phyloP scores from a whole-genome alignment of 2,113 vertebrate genomes.

The Phycodurus eques region DNA sequence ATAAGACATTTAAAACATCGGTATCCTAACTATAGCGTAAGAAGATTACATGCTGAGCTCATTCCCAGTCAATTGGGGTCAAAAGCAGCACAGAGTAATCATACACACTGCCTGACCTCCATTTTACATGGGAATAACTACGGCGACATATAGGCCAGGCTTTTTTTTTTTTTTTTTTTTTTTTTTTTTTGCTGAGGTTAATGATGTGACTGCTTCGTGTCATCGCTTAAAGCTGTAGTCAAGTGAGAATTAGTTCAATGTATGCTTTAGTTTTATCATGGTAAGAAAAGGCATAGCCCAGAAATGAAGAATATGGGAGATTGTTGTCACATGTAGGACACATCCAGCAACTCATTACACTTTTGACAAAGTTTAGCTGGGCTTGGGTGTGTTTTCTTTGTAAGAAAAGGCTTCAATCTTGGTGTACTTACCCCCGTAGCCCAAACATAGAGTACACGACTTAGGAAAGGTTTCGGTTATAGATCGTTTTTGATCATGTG shows the following conservation, averaged over 20 bases:
- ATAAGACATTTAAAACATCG: slow-evolving; percentile 32
- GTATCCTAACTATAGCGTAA: slow-evolving; percentile 33
- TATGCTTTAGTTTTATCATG: not conserved
- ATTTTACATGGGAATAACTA: slow-evolving; percentile 40
- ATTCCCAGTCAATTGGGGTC: slow-evolving; percentile 54
- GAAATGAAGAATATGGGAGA: not conserved
- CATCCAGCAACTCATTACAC: too few species aligned
- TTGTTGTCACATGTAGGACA: too few species aligned
- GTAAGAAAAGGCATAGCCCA: not conserved
- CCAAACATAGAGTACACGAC: too few species aligned
- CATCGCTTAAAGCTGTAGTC: not conserved
- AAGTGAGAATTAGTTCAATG: not conserved
- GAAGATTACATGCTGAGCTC: slow-evolving; percentile 56
- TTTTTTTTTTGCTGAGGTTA: slow-evolving; percentile 2
- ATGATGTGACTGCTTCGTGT: slow-evolving; percentile 26
- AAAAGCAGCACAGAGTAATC: slow-evolving; percentile 49
- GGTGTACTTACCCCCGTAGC: too few species aligned
- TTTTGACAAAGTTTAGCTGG: too few species aligned
- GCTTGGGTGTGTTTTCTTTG: too few species aligned
- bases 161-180: slow-evolving; percentile 8
- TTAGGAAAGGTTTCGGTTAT: too few species aligned
- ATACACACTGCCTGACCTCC: slow-evolving; percentile 46
- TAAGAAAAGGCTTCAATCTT: too few species aligned
- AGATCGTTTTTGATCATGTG: too few species aligned
- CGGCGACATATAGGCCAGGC: slow-evolving; percentile 38